These are phyloP conservation scores for Meriones unguiculatus DNA, from an alignment of 2,113 vertebrate genomes.

Conservation along the genomic window DNA sequence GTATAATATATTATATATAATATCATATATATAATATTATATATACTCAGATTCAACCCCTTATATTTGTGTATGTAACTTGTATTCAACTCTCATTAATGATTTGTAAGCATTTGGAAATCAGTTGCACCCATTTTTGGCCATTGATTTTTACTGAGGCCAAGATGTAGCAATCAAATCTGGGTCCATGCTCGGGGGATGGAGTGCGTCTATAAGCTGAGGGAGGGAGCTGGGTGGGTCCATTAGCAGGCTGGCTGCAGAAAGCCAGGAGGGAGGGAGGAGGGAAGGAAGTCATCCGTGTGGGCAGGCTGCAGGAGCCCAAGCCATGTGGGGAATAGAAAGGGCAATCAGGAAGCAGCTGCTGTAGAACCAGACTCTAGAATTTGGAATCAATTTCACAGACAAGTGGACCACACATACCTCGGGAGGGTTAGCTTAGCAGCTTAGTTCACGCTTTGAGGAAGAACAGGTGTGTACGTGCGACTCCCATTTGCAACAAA, in stretches of 20 bases:
- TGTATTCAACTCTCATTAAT: neutral
- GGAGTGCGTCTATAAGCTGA: neutral
- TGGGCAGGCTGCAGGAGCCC: neutral
- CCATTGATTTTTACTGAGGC: neutral
- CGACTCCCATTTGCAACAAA: neutral
- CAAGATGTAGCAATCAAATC: neutral
- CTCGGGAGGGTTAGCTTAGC: neutral
- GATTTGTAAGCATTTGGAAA: neutral
- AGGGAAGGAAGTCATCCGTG: neutral
- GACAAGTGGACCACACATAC: neutral
- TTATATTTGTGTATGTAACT: too few species aligned
- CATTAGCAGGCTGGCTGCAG: neutral
- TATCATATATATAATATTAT: too few species aligned
- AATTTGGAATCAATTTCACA: neutral
- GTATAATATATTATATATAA: too few species aligned
- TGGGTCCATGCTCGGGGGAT: neutral
- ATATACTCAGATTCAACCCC: too few species aligned
- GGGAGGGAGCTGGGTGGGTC: neutral
- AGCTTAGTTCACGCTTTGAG: neutral
- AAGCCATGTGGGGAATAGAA: neutral
- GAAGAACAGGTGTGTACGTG: neutral
- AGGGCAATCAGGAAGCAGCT: neutral
- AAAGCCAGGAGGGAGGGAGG: neutral
- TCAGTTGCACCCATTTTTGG: neutral
- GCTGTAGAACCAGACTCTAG: neutral